Base-by-base conservation (phyloP, 2,797 vertebrate genomes). In the Linurgus olivaceus region DNA sequence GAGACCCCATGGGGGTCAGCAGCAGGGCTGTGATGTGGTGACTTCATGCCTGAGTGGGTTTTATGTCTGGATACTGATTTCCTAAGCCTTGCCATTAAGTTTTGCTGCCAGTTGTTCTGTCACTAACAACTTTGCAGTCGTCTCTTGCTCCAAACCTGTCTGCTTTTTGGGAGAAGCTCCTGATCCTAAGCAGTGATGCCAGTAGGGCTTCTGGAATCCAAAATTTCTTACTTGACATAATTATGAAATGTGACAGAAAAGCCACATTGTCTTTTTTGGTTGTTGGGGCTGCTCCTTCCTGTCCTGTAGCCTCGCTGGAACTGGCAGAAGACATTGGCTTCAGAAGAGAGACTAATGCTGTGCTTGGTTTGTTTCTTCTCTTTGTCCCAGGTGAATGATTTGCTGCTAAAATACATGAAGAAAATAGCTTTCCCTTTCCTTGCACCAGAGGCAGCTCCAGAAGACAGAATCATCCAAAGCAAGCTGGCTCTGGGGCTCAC, bases 401-500 rank as follows among this genome's bases (percentile, higher is more conserved):
- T 99, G 87, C 68, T 99, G 17, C 98, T 98, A 18, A 11, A 85
- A 0, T 97, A 98, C 25, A 83, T 99, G 93, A 71, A 31, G 26
- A 54, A 66, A 42, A 59, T 67, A 0, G 72, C 98, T 62, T 59
- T 3, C 13, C 98, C 97, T 16, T 97, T 98, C 82, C 20, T 98
- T 59, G 29, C 48, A 0, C 91, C 82, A 13, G 89, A 97, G 4
- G 14, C 29, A 4, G 29, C 86, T 0, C 65, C 62, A 7, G 65
- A 77, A 17, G 51, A 52, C 5, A 2, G 0, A 5, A 96, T 97
- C 5, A 81, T 98, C 40, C 12, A 82, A 42, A 98, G 98, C 9
- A 97, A 86, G 12, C 29, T 99, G 61, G 96, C 92, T 23, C 96
- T 98, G 31, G 99, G 98, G 13, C 70, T 99, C 38, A 93, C 98